Evolutionary conservation across 2,888 invertebrate genomes (phyloP), one percentile per base, ranked within the genome.

Genomic region (Belgica antarctica): DNA sequence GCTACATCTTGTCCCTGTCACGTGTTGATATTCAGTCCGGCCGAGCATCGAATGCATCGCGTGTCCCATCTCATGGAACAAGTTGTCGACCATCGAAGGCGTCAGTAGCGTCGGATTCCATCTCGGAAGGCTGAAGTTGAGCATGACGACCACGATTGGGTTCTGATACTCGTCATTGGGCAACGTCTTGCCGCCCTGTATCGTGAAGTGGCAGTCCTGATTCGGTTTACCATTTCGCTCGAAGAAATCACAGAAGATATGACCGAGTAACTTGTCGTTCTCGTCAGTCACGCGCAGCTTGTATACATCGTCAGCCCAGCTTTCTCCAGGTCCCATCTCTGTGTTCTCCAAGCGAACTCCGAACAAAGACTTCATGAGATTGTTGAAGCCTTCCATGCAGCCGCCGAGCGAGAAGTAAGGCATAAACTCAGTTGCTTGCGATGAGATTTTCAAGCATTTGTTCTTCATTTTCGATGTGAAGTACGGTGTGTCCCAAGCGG

Each of bases 1-100:
- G 73, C 94, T 87, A 78, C 97, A 98, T 71, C 99, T 84, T 0
- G 99, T 99, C 72, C 98, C 97, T 2, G 96, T 91, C 57, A 98
- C 95, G 81, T 99, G 98, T 80, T 99, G 99, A 81, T 96, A 94
- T 72, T 87, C 85, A 0, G 97, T 96, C 72, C 96, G 85, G 1
- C 94, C 99, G 73, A 99, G 81, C 96, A 99, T 97, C 17, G 97
- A 96, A 81, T 99, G 99, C 86, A 98, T 89, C 15, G 98, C 99
- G 82, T 99, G 99, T 0, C 99, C 99, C 89, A 96, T 89, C 83
- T 99, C 98, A 79, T 99, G 99, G 81, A 98, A 98, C 73, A 99
- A 83, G 82, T 97, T 99, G 80, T 98, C 97, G 7, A 97, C 90
- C 76, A 92, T 89, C 17, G 87, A 85, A 0, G 93, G 91, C 24